These are phyloP conservation scores for Leucoraja ocellata DNA, from an alignment of 2,797 vertebrate genomes.

Conservation along the genomic window DNA sequence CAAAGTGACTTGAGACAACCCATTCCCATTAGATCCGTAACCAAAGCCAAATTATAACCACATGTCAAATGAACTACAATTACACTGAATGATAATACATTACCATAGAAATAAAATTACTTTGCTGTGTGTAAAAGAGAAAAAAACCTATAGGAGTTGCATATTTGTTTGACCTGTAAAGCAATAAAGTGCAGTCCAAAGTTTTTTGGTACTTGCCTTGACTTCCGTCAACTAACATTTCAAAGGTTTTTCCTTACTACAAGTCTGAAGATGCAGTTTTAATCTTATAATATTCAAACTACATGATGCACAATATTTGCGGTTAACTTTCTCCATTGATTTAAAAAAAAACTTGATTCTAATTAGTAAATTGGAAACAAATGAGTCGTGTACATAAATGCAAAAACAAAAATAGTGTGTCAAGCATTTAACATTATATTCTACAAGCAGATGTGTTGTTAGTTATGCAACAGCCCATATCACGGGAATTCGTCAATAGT, in stretches of 20 bases:
- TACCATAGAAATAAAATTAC: background rate
- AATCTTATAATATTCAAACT: background rate
- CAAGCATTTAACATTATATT: too few relatives aligned
- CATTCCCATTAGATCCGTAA: too few relatives aligned
- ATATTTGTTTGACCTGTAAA: background rate
- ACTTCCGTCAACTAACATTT: background rate
- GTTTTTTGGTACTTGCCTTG: background rate
- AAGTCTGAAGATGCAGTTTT: background rate
- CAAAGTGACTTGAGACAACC: too few relatives aligned
- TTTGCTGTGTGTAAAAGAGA: background rate
- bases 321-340: background rate
- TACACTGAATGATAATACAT: background rate
- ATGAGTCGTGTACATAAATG: background rate
- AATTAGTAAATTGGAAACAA: background rate
- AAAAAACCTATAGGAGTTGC: background rate
- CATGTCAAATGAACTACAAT: background rate
- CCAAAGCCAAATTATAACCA: background rate
- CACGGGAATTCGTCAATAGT: background rate
- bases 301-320: background rate
- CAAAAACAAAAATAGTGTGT: too few relatives aligned
- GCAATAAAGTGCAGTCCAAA: background rate
- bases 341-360: background rate
- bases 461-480: background rate
- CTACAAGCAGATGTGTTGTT: background rate
- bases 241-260: background rate